Conservation (phyloP, 2,888 invertebrate genomes). For the Drosophila antonietae region DNA sequence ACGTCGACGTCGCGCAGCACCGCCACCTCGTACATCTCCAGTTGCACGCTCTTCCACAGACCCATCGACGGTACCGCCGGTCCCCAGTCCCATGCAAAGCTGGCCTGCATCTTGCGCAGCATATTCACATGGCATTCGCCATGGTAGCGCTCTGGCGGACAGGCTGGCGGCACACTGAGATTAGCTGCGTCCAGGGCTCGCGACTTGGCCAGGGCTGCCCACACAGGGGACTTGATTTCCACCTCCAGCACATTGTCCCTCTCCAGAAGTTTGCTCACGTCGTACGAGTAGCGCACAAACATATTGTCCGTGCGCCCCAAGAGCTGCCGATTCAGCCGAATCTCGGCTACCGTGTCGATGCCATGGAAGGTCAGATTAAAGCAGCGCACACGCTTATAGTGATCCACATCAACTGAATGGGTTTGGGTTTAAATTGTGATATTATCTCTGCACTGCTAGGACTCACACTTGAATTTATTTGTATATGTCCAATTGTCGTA, state of each 20-base stretch:
- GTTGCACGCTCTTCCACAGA: constrained; percentile 90
- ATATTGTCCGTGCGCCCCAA: constrained; percentile 92
- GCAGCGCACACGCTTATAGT: constrained; percentile 69
- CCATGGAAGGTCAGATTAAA: constrained; percentile 91
- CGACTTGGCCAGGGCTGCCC: constrained; percentile 86
- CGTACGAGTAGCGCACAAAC: constrained; percentile 92
- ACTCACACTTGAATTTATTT: constrained; percentile 88
- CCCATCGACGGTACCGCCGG: constrained; percentile 97
- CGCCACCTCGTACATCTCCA: constrained; percentile 88
- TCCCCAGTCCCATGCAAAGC: constrained; percentile 99
- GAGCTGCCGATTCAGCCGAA: constrained; percentile 89
- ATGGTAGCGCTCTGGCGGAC: constrained; percentile 90
- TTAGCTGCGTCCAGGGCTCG: constrained; percentile 50
- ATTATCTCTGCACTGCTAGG: not conserved
- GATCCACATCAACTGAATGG: constrained; percentile 58
- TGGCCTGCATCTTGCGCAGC: constrained; percentile 96
- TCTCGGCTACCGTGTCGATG: constrained; percentile 92
- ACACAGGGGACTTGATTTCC: constrained; percentile 88
- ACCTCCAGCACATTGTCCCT: constrained; percentile 87
- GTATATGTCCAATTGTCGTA: constrained; percentile 92
- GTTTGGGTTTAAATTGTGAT: not conserved
- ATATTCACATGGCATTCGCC: constrained; percentile 98
- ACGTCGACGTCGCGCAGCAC: constrained; percentile 88
- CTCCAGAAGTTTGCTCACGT: constrained; percentile 86
- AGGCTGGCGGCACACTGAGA: constrained; percentile 88